Percentiles rank a stretch among this genome's conserved stretches.
phyloP scores from a whole-genome alignment of 2,113 vertebrate genomes.

The Lepidiolamprologus cunningtoni region DNA sequence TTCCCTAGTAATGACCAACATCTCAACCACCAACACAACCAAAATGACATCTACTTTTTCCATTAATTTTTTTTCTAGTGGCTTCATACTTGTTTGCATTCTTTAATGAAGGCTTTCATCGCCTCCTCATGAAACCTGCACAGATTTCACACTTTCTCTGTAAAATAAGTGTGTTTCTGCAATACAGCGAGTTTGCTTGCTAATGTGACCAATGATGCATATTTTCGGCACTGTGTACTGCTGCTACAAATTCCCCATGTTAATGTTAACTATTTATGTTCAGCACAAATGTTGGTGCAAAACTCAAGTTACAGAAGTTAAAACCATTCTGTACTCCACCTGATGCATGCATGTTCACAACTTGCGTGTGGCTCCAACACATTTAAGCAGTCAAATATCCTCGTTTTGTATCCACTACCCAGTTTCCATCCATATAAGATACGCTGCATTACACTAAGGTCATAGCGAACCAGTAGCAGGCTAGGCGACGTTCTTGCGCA shows the following conservation, averaged over 20 bases:
- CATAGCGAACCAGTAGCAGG: neutral
- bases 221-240: neutral
- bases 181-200: neutral
- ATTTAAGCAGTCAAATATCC: neutral
- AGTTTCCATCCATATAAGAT: neutral
- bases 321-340: neutral
- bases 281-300: neutral
- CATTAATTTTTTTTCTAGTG: neutral
- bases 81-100: neutral
- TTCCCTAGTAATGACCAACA: conserved; percentile 5
- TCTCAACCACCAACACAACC: neutral
- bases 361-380: neutral
- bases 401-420: neutral
- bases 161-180: neutral
- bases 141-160: conserved; percentile 1
- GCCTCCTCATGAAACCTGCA: neutral
- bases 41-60: neutral
- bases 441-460: neutral
- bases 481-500: neutral
- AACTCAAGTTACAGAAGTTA: neutral
- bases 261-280: neutral
- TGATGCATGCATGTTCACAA: neutral
- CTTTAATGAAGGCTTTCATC: neutral
- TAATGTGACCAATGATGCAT: neutral
- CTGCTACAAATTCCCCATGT: neutral